phyloP scores from a whole-genome alignment of 2,797 vertebrate genomes.

The Micropoecilia bifurca region DNA sequence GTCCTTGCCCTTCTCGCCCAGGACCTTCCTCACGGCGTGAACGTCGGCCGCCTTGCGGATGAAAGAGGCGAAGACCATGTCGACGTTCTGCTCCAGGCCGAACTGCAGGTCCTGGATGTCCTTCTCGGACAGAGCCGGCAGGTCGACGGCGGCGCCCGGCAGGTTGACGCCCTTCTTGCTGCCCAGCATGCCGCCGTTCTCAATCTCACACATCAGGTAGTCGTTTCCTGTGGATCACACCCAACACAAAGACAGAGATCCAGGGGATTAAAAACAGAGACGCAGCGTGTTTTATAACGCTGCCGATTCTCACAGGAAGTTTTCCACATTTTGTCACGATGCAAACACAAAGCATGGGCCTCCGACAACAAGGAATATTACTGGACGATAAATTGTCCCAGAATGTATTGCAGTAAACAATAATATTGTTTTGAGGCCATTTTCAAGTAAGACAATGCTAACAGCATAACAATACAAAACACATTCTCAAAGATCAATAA shows the following conservation, averaged over 20 bases:
- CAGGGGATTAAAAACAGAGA: background rate
- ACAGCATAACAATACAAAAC: too few species aligned
- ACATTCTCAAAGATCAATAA: too few species aligned
- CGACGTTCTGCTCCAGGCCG: constrained; percentile 93
- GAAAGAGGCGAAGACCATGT: constrained; percentile 99
- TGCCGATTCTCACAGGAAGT: background rate
- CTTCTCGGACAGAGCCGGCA: constrained; percentile 94
- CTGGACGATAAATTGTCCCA: too few species aligned
- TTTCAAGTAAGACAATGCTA: too few species aligned
- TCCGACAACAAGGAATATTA: too few species aligned
- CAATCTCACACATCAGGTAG: constrained; percentile 87
- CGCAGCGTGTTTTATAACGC: background rate
- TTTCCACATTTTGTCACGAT: background rate
- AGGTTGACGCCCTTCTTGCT: constrained; percentile 99
- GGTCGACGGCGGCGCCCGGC: constrained; percentile 92
- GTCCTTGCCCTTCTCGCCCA: constrained; percentile 96
- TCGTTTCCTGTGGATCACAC: constrained; percentile 80
- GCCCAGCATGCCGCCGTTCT: constrained; percentile 92
- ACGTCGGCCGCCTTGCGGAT: constrained; percentile 96
- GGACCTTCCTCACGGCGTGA: constrained; percentile 89
- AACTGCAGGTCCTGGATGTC: constrained; percentile 95
- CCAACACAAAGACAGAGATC: background rate
- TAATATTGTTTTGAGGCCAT: too few species aligned
- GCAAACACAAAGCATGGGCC: background rate
- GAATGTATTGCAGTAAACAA: too few species aligned